Base-by-base conservation (phyloP, 2,888 invertebrate species). In the Orgyia antiqua region DNA sequence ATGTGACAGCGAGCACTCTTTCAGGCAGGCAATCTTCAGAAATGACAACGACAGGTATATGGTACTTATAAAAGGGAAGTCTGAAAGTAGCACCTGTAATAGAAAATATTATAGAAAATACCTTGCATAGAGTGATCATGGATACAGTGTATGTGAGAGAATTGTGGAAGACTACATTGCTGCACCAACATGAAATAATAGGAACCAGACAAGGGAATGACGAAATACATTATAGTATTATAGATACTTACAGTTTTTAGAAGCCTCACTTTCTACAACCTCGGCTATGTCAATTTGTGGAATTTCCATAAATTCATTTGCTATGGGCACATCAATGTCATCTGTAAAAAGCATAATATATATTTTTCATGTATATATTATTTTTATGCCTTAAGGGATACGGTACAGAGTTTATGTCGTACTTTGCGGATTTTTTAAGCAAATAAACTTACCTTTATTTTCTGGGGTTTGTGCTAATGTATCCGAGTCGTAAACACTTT, bases 221-320 rank as follows among this genome's bases (percentile, higher is more conserved):
- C 6, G n/a, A n/a, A n/a, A n/a, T 20, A 20, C 20, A 20, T 20
- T 20, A 20, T 20, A 20, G 9, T n/a, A n/a, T n/a, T 20, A 20
- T 20, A n/a, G n/a, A n/a, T 20, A 20, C 2, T 20, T 20, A 20
- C 20, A 9, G 20, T n/a, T 20, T 20, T 20, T 2, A 20, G 20
- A 20, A 20, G 20, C 20, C n/a, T 20, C 20, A 20, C n/a, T 20
- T 20, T 20, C 20, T 20, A n/a, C n/a, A 20, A n/a, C 20, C 20
- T 20, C 20, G 3, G 20, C 20, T 20, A 20, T 20, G 9, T 20
- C 20, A 8, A 20, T 20, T 20, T 20, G 20, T n/a, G 20, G n/a
- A 20, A 20, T 5, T 20, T 20, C 20, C 20, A 20, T 20, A 2
- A 20, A 2, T 5, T 8, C n/a, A 9, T 20, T 7, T n/a, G n/a